Evolutionary conservation across 2,113 vertebrate genomes (phyloP), one percentile per base, ranked within the genome.

Genomic region (Malurus cyaneus): DNA sequence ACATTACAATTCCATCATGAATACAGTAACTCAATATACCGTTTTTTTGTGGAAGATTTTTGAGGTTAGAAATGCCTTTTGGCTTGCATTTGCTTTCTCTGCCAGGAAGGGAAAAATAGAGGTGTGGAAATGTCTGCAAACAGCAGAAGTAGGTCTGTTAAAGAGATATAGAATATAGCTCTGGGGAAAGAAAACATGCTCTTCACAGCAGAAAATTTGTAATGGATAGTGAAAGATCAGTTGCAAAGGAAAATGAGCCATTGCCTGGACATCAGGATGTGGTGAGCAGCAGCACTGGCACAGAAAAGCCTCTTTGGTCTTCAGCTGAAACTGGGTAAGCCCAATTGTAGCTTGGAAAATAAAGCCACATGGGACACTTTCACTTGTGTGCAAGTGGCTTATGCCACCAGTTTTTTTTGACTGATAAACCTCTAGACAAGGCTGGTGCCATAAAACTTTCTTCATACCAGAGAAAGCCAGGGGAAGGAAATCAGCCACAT

Each of bases 211-310:
- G 59, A 61, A 80, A 69, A 64, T 9, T 24, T 20, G 1, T 36
- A 71, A 31, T 0, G 0, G 20, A 25, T n/a, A 72, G 65, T 0
- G 28, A 14, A 71, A 59, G 8, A 79, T 26, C 29, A 53, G 12
- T 8, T 72, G 24, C 16, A 46, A 76, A 53, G n/a, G 41, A 82
- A 88, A 88, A 86, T 0, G 1, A 82, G 36, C 36, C 46, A 29
- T 25, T 4, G 19, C 18, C 41, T 56, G 31, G 21, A 28, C 1
- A 3, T 5, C 39, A 39, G 47, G 12, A 60, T 12, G 10, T 32
- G 9, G 8, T 26, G 24, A 80, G 36, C 5, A 73, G 18, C 84
- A 29, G 25, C 8, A 24, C 0, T 0, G 1, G 25, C 47, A 70
- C 28, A 62, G 61, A 72, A 62, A 7, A 53, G 39, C 14, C 39